Evolutionary conservation across 2,113 vertebrate genomes (phyloP).

Genomic region (Peromyscus polionotus): DNA sequence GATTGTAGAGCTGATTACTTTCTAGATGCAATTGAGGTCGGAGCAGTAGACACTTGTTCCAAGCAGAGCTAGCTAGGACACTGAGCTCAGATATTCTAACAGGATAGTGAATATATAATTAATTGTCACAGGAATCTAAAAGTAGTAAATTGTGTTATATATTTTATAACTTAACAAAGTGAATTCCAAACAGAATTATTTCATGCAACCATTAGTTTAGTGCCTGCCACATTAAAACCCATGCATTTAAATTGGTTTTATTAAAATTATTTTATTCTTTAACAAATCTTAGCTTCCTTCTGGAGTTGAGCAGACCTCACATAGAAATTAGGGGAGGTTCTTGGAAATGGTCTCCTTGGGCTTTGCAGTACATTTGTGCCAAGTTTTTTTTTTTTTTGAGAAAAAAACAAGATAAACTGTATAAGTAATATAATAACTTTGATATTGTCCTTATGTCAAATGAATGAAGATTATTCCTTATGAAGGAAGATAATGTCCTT

Average conservation of each 20-base stretch:
- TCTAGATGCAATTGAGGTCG: background rate
- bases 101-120: background rate
- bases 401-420: background rate
- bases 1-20: background rate
- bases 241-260: background rate
- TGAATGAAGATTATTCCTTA: background rate
- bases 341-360: too few species aligned
- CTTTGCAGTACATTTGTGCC: background rate
- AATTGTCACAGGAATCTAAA: background rate
- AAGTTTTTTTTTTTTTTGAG: background rate
- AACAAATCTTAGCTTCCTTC: conserved; percentile 30
- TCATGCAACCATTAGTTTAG: background rate
- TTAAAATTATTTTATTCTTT: background rate
- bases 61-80: background rate
- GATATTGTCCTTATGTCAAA: background rate
- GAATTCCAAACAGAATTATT: conserved; percentile 40
- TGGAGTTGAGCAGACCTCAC: background rate
- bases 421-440: background rate
- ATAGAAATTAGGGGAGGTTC: conserved; percentile 33
- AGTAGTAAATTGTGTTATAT: background rate
- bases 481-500: too few species aligned
- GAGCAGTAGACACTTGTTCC: background rate
- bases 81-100: background rate
- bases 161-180: background rate
- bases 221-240: conserved; percentile 8